phyloP scores from a whole-genome alignment of 2,797 vertebrate genomes.

The Lates japonicus region DNA sequence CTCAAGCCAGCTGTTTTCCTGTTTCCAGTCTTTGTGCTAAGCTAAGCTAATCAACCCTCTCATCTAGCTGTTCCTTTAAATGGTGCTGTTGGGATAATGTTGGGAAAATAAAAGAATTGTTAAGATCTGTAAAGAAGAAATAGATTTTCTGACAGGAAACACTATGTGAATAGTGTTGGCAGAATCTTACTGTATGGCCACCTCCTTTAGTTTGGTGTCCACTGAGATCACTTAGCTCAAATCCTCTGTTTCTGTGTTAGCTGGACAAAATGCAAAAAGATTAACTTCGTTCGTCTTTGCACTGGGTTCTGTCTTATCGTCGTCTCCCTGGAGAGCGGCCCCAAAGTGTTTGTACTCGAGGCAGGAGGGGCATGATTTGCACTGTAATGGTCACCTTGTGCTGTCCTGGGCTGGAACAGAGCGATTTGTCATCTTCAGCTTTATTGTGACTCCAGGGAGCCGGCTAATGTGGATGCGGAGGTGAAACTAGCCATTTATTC shows the following conservation, averaged over 20 bases:
- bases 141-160: not conserved
- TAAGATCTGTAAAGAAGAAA: no score
- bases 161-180: not conserved
- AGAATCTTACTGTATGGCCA: constrained; percentile 24
- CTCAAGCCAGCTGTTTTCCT: not conserved
- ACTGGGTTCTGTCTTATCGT: constrained; percentile 45
- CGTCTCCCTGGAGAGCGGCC: constrained; percentile 55
- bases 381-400: constrained; percentile 70
- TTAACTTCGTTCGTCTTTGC: constrained; percentile 45
- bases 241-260: constrained; percentile 43
- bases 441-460: constrained; percentile 65
- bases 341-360: constrained; percentile 57
- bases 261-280: constrained; percentile 50
- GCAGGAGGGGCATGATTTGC: constrained; percentile 66
- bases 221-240: constrained; percentile 55
- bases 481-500: constrained; percentile 51
- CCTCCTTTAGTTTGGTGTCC: constrained; percentile 28
- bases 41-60: not conserved
- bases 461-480: constrained; percentile 59
- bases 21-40: not conserved
- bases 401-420: constrained; percentile 57
- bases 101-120: not conserved
- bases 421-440: constrained; percentile 70
- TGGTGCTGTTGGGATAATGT: not conserved
- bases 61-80: not conserved